Evolutionary conservation across 2,113 vertebrate species (phyloP), one percentile per base, ranked within the genome.

Genomic region (Hippocampus barbouri): DNA sequence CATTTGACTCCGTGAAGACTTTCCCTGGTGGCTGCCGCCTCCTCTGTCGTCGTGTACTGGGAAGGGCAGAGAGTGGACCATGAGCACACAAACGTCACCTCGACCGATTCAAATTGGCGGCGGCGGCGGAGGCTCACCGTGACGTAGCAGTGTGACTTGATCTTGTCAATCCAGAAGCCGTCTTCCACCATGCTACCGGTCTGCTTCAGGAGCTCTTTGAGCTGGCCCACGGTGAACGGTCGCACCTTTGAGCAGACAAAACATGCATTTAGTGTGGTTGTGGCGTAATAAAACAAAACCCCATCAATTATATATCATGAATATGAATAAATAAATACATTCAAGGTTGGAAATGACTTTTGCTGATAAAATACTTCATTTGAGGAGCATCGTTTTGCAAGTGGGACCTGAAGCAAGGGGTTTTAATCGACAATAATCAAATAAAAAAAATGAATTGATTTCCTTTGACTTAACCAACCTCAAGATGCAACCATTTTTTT

Each of bases 131-230:
- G n/a, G 41, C 90, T 92, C 75, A 96, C 96, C 25, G 95, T 97
- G 75, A 95, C 95, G 30, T 90, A 96, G 89, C 95, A 96, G 76
- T 97, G 95, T 34, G 95, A 96, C 80, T 96, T 96, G 84, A 97
- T 97, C 84, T 96, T 96, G 88, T 96, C 96, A 8, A 96, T 96
- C 95, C 96, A 97, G 85, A 97, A 97, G 59, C 92, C 93, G 1
- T 96, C 96, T 65, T 97, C 95, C 65, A 94, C 84, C 79, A 97
- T 27, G 0, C 84, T 90, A 56, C 96, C 96, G 0, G 95, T 96
- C 27, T 93, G 92, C 64, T 91, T 94, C 74, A 97, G 88, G 67
- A 97, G 87, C 84, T 96, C 95, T 79, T 96, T 97, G 23, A 97
- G 87, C 62, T 97, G 96, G 54, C 93, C 93, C 79, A 97, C 86